Evolutionary conservation across 2,888 invertebrate species (phyloP).

Genomic region (Eupithecia subumbrata): DNA sequence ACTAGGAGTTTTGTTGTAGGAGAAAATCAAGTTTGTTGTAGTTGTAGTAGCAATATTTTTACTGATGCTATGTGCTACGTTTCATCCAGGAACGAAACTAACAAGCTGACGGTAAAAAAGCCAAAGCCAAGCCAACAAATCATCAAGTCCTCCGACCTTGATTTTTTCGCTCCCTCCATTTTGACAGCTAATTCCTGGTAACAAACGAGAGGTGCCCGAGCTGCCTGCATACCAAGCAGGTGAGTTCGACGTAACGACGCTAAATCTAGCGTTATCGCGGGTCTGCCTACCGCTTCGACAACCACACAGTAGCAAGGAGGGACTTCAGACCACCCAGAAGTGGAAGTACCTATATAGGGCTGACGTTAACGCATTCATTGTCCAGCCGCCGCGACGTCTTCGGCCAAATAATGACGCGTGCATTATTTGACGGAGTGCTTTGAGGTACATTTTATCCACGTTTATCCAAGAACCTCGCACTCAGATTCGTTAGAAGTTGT

Average conservation of each 20-base stretch:
- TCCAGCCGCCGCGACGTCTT: no score
- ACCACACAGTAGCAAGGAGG: neutral
- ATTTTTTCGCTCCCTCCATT: neutral
- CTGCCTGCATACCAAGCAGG: constrained; percentile 39
- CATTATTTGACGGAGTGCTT: no score
- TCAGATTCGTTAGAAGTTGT: neutral
- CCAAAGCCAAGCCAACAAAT: neutral
- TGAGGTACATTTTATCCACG: neutral
- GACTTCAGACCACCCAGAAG: neutral
- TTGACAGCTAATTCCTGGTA: constrained; percentile 28
- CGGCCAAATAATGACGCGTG: no score
- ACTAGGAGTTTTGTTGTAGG: no score
- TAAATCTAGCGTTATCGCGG: constrained; percentile 40
- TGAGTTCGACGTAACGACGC: constrained; percentile 31
- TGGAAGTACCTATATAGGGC: neutral
- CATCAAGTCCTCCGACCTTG: constrained; percentile 2
- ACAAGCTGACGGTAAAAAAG: neutral
- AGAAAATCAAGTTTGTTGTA: no score
- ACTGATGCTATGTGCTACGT: neutral
- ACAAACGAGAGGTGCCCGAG: constrained; percentile 24
- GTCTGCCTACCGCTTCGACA: constrained; percentile 10
- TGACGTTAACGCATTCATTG: neutral
- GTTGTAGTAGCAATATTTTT: neutral
- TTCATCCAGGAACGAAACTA: neutral
- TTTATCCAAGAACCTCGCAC: neutral